Evolutionary conservation across 2,888 invertebrate genomes (phyloP), one percentile per base, ranked within the genome.

Genomic region (Hesperia comma): DNA sequence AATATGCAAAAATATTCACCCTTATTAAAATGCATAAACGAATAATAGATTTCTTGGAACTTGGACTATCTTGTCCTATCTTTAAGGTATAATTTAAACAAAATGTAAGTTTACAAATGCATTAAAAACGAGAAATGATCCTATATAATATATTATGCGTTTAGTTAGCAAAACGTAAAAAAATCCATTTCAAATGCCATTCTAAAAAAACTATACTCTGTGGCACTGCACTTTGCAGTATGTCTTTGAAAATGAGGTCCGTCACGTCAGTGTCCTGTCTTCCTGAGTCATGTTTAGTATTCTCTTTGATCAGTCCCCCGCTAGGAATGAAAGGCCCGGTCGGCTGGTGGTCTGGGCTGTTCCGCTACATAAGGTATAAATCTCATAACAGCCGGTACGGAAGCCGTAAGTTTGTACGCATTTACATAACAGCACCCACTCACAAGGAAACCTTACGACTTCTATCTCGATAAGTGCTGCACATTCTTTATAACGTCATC

Each of bases 321-420:
- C 49, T 63, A 17, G 56, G 58, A 64, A 64, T 64, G 53, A 64
- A 57, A 57, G 17, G 21, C 41, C 8, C 14, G 41, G 2, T n/a
- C 32, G 26, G 40, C 41, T 41, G 19, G 40, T 14, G 19, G 17
- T 46, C 43, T 8, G 15, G 43, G 5, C 43, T 43, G 43, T 6
- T 15, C 54, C 21, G 56, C 63, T 53, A 58, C 51, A 60, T 37
- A 64, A 57, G 60, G 49, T 53, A 58, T 51, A 54, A 66, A 66
- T 60, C 54, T 66, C 53, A 53, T 64, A 66, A 66, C 62, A 51
- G 56, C 41, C 56, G 32, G 61, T 43, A 53, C 70, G 70, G 71
- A 72, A 72, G 71, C 68, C 68, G 71, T 69, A 64, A 61, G 69
- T 71, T 71, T 68, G 72, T 71, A 71, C 70, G 72, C 56, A 69